Evolutionary conservation across 2,113 vertebrate species (phyloP), one percentile per base, ranked within the genome.

Genomic region (Ardeotis arabs): DNA sequence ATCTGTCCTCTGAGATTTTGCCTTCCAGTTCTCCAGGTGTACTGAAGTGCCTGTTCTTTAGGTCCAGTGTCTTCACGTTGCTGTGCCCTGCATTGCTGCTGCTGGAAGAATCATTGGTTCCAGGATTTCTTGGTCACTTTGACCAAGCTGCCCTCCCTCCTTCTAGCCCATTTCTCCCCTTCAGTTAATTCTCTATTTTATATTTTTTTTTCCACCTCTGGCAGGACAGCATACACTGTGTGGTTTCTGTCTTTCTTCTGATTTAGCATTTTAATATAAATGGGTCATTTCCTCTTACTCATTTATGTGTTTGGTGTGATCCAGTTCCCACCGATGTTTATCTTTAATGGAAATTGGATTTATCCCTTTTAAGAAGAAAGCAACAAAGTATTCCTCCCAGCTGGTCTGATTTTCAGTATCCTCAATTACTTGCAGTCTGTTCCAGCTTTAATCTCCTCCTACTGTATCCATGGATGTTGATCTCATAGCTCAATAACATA

Each of bases 181-280:
- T 69, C 24, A 79, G 10, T 77, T 83, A 72, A 45, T 63, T 37
- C 3, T 68, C 16, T 64, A 76, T 58, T 22, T 39, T 58, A 27
- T 23, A 23, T 58, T 47, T 75, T 84, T 68, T 7, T 53, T 55
- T 55, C 4, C 7, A 72, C n/a, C 75, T 92, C 25, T 86, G 63
- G 17, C 23, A 70, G 27, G 27, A 60, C 79, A 75, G 63, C 17
- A 37, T 14, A 60, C 6, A 35, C 31, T 87, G 14, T 73, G 82
- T 70, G 60, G 29, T 93, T 97, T 88, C 45, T 90, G 35, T 58
- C 47, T 82, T 56, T 73, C 58, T 92, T 89, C 83, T 84, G n/a
- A 84, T 86, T 88, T 80, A 86, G 28, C 67, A 70, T 94, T 66
- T 88, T 44, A 44, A 14, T 92, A 50, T 70, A 89, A 70, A 80